phyloP scores from a whole-genome alignment of 2,888 invertebrate species.

The Calameuta filiformis region DNA sequence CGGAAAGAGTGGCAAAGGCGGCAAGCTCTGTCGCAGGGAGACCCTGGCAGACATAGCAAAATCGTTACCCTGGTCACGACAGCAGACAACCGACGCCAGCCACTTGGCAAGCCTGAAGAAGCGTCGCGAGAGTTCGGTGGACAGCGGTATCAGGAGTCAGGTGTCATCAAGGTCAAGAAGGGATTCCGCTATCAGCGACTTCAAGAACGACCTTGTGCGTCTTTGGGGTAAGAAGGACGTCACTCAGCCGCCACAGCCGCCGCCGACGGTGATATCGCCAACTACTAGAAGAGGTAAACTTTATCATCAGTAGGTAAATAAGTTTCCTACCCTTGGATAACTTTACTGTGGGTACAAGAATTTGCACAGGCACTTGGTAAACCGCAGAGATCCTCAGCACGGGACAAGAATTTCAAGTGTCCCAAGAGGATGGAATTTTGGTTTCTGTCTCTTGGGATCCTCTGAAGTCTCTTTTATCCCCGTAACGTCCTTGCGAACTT shows the following conservation, averaged over 20 bases:
- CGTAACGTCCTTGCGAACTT: neutral
- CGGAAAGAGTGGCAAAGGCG: conserved; percentile 61
- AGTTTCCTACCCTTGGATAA: neutral
- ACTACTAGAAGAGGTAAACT: conserved; percentile 57
- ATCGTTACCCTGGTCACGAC: conserved; percentile 84
- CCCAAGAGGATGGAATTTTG: neutral
- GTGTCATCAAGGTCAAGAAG: conserved; percentile 77
- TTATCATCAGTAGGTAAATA: neutral
- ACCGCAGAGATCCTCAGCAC: neutral
- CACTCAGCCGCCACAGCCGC: conserved; percentile 47
- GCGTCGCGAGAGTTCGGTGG: conserved; percentile 88
- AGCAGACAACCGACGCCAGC: conserved; percentile 69
- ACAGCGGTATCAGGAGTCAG: conserved; percentile 80
- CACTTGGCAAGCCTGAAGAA: conserved; percentile 70
- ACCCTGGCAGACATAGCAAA: conserved; percentile 89
- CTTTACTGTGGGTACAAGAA: neutral
- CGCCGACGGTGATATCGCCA: conserved; percentile 59
- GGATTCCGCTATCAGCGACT: conserved; percentile 77
- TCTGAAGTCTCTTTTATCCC: neutral
- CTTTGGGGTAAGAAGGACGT: conserved; percentile 69
- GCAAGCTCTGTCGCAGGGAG: conserved; percentile 80
- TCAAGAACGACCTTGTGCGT: conserved; percentile 78
- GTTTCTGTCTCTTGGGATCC: neutral
- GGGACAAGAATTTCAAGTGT: neutral
- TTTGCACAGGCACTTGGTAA: neutral